These are phyloP conservation scores for Zosterops hypoxanthus DNA, from an alignment of 2,113 vertebrate genomes.

Conservation along the genomic window DNA sequence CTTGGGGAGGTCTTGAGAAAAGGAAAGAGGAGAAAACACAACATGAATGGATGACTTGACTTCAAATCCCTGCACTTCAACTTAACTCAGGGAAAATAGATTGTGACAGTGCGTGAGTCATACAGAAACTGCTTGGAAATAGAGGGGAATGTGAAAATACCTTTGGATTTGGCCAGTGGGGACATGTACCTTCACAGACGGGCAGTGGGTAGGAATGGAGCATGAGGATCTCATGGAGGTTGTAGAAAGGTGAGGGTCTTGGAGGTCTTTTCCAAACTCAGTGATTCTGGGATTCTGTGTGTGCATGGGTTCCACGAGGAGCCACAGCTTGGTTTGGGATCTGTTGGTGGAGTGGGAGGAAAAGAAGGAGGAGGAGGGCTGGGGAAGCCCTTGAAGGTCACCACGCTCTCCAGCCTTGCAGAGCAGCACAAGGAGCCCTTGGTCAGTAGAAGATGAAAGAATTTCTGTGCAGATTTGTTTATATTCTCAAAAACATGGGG, in stretches of 20 bases:
- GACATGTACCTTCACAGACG: rapidly evolving
- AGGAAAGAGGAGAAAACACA: not conserved
- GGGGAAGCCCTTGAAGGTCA: not conserved
- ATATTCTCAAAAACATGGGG: not conserved
- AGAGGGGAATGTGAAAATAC: not conserved
- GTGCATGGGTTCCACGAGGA: rapidly evolving
- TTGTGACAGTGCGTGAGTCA: not conserved
- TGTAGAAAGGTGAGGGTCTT: not conserved
- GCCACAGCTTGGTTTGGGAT: not conserved
- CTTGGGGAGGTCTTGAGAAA: not conserved
- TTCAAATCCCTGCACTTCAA: not conserved
- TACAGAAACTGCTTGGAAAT: not conserved
- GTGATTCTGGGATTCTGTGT: not conserved
- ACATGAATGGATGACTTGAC: not conserved
- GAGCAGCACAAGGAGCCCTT: not conserved
- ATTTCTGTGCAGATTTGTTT: not conserved
- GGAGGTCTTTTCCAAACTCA: not conserved
- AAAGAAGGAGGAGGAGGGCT: not conserved
- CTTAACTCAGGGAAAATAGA: not conserved
- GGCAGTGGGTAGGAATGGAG: not conserved
- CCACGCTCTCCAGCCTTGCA: not conserved
- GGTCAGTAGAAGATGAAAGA: not conserved
- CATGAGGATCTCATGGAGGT: rapidly evolving
- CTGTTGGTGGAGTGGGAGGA: not conserved
- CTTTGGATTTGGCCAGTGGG: not conserved